These are phyloP conservation scores for Heliocidaris tuberculata DNA, from an alignment of 35 echinoderm and acorn worm species.

Conservation along the genomic window DNA sequence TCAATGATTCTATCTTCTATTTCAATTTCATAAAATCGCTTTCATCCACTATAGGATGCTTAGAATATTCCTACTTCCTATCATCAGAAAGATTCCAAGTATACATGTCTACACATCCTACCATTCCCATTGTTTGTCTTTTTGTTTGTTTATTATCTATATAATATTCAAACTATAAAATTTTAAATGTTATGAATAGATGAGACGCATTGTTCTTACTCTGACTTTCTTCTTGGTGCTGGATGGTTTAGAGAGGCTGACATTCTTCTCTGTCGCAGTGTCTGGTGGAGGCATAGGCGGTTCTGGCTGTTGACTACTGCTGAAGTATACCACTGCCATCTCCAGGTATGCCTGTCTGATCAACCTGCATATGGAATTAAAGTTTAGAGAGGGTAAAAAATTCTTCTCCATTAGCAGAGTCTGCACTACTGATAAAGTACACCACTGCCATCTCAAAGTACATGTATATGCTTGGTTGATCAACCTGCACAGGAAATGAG, in stretches of 20 bases:
- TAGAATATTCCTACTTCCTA: too few relatives aligned
- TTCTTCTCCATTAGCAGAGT: not conserved
- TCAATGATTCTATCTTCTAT: too few relatives aligned
- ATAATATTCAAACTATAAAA: not conserved
- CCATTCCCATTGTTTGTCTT: too few relatives aligned
- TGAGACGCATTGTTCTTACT: not conserved
- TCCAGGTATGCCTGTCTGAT: conserved; percentile 93
- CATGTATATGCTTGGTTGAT: conserved; percentile 89
- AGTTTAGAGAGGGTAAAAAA: not conserved
- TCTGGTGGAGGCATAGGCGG: conserved; percentile 46
- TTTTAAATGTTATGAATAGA: not conserved
- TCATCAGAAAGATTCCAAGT: too few relatives aligned
- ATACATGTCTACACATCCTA: too few relatives aligned
- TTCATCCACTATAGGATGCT: too few relatives aligned
- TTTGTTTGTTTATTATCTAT: too few relatives aligned
- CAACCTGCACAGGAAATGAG: not conserved
- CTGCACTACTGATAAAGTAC: conserved; percentile 67
- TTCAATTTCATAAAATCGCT: too few relatives aligned
- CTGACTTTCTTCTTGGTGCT: conserved; percentile 68
- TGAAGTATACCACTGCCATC: conserved; percentile 77
- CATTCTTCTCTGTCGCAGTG: not conserved
- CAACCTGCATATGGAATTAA: conserved; percentile 38
- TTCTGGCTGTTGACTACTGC: conserved; percentile 55
- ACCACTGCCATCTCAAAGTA: conserved; percentile 65
- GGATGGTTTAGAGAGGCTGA: not conserved